Conservation (phyloP, 2,888 invertebrate species). For the Fragum fragum region DNA sequence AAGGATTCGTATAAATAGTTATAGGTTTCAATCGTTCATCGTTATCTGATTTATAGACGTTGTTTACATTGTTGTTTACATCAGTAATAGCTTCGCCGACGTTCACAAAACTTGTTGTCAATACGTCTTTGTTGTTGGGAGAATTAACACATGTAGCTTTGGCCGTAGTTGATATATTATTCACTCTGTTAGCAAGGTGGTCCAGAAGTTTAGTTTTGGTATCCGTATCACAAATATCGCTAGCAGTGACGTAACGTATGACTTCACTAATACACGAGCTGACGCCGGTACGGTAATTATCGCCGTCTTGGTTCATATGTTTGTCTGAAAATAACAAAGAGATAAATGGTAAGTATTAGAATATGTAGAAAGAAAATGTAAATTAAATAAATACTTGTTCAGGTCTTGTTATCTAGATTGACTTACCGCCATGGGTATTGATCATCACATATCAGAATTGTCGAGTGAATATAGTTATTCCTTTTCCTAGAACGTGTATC, state of each 20-base stretch:
- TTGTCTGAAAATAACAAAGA: slow-evolving; percentile 17
- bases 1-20: not conserved
- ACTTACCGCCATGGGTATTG: too few species aligned
- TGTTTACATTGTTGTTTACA: slow-evolving; percentile 14
- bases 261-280: slow-evolving; percentile 64
- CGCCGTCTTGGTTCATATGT: slow-evolving; percentile 24
- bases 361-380: too few species aligned
- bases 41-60: not conserved
- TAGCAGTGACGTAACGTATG: slow-evolving; percentile 52
- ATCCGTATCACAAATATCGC: slow-evolving; percentile 47
- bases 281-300: slow-evolving; percentile 59
- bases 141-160: not conserved
- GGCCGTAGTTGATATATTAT: slow-evolving; percentile 8
- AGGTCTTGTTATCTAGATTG: too few species aligned
- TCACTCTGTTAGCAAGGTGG: slow-evolving; percentile 56
- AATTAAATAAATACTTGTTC: too few species aligned
- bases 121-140: not conserved
- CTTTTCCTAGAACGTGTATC: too few species aligned
- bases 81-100: not conserved
- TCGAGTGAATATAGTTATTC: too few species aligned
- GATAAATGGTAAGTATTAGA: too few species aligned
- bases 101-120: not conserved
- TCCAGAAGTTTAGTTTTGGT: slow-evolving; percentile 57
- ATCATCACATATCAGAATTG: too few species aligned
- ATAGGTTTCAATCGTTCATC: not conserved